These are phyloP conservation scores for Phalacrocorax pelagicus DNA, from an alignment of 2,113 vertebrate genomes.

Conservation along the genomic window DNA sequence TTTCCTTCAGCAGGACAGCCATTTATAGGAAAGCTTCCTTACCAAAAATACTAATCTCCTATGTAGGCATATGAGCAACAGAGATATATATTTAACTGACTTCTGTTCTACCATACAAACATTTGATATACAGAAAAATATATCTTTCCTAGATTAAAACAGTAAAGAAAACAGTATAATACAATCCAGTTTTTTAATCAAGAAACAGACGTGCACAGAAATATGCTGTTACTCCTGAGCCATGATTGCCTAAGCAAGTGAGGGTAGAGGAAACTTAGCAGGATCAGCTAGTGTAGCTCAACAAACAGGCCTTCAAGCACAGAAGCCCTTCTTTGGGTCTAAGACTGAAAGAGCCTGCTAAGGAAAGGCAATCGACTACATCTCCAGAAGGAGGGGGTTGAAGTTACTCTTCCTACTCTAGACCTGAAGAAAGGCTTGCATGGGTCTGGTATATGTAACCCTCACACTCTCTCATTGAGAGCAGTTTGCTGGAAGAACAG, in stretches of 20 bases:
- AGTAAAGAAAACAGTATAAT: not conserved
- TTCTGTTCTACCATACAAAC: not conserved
- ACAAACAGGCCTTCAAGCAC: not conserved
- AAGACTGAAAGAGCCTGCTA: not conserved
- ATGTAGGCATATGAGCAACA: not conserved
- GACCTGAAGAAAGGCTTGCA: not conserved
- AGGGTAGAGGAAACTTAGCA: not conserved
- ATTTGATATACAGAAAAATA: not conserved
- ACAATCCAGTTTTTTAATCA: not conserved
- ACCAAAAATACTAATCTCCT: not conserved
- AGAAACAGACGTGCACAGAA: not conserved
- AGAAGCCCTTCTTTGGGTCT: not conserved
- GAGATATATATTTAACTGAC: not conserved
- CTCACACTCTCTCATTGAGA: not conserved
- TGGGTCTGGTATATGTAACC: accelerated
- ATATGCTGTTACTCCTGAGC: not conserved
- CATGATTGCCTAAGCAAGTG: not conserved
- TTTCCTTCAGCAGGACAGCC: not conserved
- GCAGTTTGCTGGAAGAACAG: not conserved
- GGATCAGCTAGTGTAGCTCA: not conserved
- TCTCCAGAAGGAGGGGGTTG: not conserved
- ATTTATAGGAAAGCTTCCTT: not conserved
- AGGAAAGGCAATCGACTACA: not conserved
- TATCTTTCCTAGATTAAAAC: not conserved
- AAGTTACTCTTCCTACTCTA: not conserved